Base-by-base conservation (phyloP, 92 coral and sea anemone genomes). In the Pocillopora meandrina region DNA sequence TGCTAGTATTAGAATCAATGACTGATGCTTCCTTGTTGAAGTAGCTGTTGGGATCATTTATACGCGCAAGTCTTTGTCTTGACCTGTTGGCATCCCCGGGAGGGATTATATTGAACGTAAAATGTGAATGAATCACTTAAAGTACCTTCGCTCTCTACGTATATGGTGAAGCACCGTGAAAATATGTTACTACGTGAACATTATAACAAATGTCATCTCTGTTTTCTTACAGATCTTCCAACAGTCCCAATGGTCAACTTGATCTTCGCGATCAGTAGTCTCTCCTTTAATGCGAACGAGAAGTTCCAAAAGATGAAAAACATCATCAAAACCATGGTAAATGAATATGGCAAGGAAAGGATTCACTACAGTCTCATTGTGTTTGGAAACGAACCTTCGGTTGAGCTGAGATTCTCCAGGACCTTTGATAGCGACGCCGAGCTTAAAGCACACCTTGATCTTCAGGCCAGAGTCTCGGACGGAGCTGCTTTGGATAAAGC, bases 211-310 rank as follows among this genome's bases (percentile, higher is more conserved):
- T 12, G 14, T 20, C 31, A 58, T 60, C 64, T 16, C 15, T 55
- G 26, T 35, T 57, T n/a, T 56, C 57, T 61, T 57, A 60, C 55
- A 90, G 93, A 84, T 61, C 93, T 90, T 12, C 91, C 87, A 62
- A 21, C 76, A 2, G 85, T 92, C 19, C 92, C 95, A 18, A 63
- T 88, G 74, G 91, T 90, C 20, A 93, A 94, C 86, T 84, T 94
- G 31, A 91, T 84, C 64, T 94, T 94, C 65, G 93, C 95, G 5
- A 68, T 91, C 35, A 88, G 92, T 47, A 92, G 92, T 12, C 71
- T 88, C 17, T 87, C 94, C 13, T 75, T 65, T 5, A 82, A 91
- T 71, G 86, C 94, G 7, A 61, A 82, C 64, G 85, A 80, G 1
- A 89, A 79, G 68, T 94, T 92, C 58, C 56, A 79, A 6, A 78